Evolutionary conservation across 2,888 invertebrate species (phyloP), one percentile per base, ranked within the genome.

Genomic region (Dromius quadrimaculatus): DNA sequence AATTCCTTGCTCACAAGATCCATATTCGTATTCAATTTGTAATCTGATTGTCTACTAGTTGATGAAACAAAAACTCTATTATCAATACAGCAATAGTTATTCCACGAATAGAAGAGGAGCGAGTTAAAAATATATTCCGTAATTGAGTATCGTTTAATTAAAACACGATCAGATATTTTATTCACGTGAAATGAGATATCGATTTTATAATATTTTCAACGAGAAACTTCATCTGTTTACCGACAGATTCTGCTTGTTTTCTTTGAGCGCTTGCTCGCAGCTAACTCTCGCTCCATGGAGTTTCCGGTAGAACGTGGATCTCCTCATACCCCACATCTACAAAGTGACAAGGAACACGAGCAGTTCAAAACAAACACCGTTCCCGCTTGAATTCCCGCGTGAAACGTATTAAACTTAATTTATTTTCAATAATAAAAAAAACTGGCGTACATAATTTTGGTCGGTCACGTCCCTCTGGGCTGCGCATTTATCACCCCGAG

Each of bases 171-270:
- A 19, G 62, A 38, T 62, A 62, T 62, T 62, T 62, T 62, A 43
- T 62, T 62, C 62, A 62, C 23, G 23, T 62, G 28, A 62, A 62
- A 62, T 62, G 23, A 62, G 13, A 62, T 43, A 62, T 62, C 62
- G 62, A 62, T 62, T 62, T 62, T 43, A 15, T 43, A 23, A 41
- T 62, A 62, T 62, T 62, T 62, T 62, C 34, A 43, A 62, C 41
- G 54, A n/a, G 43, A 36, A 41, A 41, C 23, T 57, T 57, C 59
- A 59, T 62, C 43, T 43, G 62, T 23, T 62, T 43, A 43, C 43
- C 15, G 36, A 43, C 43, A 43, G 62, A 62, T 43, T 43, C 22
- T 20, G n/a, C 23, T 62, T 62, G 62, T 38, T 61, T 38, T 38
- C 38, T 43, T 62, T 41, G 43, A 38, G n/a, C 28, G 9, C 23